phyloP scores from a whole-genome alignment of 2,888 invertebrate species.

The Drosophila longiperda region DNA sequence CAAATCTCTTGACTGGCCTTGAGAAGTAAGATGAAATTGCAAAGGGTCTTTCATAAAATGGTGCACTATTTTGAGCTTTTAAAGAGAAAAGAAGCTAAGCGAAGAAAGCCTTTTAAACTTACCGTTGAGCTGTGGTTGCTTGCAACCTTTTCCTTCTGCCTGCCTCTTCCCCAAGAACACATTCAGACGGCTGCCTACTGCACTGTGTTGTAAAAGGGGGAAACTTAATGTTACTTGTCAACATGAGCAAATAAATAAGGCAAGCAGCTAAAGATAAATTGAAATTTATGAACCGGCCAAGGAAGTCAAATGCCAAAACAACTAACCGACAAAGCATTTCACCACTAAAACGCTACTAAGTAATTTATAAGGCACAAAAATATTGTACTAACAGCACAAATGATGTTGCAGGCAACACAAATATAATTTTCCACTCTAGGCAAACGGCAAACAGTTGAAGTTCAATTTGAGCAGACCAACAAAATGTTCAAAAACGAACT shows the following conservation, averaged over 20 bases:
- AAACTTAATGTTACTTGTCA: slow-evolving; percentile 68
- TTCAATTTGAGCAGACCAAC: slow-evolving; percentile 30
- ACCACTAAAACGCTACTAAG: slow-evolving; percentile 64
- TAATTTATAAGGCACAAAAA: slow-evolving; percentile 64
- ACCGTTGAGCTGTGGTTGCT: slow-evolving; percentile 9
- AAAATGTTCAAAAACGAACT: slow-evolving; percentile 6
- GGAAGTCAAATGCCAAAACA: slow-evolving; percentile 57
- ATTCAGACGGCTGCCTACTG: slow-evolving; percentile 25
- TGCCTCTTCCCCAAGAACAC: slow-evolving; percentile 17
- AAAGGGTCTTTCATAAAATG: slow-evolving; percentile 53
- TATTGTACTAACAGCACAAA: slow-evolving; percentile 51
- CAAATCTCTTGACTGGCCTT: slow-evolving; percentile 24
- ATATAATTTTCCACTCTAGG: slow-evolving; percentile 16
- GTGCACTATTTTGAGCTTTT: slow-evolving; percentile 42
- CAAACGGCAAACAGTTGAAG: slow-evolving; percentile 15
- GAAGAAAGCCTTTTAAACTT: slow-evolving; percentile 40
- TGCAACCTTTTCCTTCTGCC: slow-evolving; percentile 35
- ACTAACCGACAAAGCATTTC: slow-evolving; percentile 56
- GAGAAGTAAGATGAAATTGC: slow-evolving; percentile 31
- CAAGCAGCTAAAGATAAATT: slow-evolving; percentile 63
- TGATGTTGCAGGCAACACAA: slow-evolving; percentile 44
- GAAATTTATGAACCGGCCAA: slow-evolving; percentile 68
- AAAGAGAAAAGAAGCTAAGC: slow-evolving; percentile 3
- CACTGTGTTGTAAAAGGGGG: not conserved
- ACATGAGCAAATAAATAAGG: slow-evolving; percentile 68